Evolutionary conservation across 2,888 invertebrate genomes (phyloP).

Genomic region (Arge pagana): DNA sequence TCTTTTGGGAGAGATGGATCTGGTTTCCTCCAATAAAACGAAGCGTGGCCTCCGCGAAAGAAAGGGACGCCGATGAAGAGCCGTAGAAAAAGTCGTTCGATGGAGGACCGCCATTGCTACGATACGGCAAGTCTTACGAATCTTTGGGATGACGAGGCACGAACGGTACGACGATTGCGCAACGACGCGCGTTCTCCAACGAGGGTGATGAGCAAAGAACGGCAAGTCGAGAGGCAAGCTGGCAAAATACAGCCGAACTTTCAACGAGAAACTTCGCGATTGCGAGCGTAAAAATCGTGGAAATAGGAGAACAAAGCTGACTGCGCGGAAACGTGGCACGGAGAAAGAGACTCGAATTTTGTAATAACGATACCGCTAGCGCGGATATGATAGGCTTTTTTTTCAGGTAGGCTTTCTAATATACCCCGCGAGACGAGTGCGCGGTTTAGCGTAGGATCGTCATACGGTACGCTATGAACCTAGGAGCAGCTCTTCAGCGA

Average conservation of each 20-base stretch:
- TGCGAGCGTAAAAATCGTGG: conserved; percentile 17
- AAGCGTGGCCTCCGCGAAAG: no score
- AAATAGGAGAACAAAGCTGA: conserved; percentile 22
- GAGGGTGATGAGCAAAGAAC: no score
- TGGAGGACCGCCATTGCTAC: no score
- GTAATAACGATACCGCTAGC: conserved; percentile 11
- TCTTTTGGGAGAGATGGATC: conserved; percentile 9
- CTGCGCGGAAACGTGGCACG: conserved; percentile 19
- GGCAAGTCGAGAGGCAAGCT: no score
- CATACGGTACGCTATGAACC: background rate
- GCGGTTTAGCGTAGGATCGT: background rate
- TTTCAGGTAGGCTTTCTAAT: background rate
- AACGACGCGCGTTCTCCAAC: no score
- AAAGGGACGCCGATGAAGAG: no score
- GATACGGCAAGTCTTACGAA: no score
- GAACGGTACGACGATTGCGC: no score
- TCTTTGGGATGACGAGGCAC: no score
- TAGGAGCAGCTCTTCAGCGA: conserved; percentile 48
- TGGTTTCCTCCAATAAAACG: conserved; percentile 25
- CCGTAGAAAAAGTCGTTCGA: no score
- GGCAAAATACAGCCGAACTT: conserved; percentile 27
- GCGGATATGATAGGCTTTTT: background rate
- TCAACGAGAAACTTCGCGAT: conserved; percentile 3
- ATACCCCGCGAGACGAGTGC: background rate
- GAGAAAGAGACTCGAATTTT: conserved; percentile 6